Percentiles rank a stretch among this genome's conserved stretches.
Conservation (phyloP, 2,113 vertebrate species). For the Puffinus mauretanicus region DNA sequence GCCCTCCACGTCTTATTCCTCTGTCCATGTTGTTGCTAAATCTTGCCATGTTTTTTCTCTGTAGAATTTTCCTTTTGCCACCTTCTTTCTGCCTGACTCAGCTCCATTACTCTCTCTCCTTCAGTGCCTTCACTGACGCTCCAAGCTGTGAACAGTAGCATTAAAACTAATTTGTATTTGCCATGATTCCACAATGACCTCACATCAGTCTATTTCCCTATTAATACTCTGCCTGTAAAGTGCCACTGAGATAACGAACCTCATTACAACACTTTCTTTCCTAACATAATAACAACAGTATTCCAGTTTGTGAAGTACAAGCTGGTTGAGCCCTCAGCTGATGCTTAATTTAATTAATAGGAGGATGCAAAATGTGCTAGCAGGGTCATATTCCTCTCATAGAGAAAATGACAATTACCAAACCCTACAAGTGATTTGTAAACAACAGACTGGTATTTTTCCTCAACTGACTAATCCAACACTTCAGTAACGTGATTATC, state of each 20-base stretch:
- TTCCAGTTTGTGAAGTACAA: neutral
- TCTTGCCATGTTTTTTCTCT: neutral
- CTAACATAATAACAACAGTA: neutral
- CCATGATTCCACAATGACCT: neutral
- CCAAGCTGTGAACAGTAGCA: neutral
- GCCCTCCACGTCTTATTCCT: neutral
- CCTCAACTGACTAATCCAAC: neutral
- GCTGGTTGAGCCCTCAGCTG: neutral
- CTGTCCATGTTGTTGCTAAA: neutral
- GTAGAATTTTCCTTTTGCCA: neutral
- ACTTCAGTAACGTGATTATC: neutral
- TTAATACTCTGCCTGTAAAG: slow-evolving; percentile 8
- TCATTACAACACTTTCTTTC: neutral
- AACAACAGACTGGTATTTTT: neutral
- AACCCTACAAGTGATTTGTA: neutral
- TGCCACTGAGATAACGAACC: neutral
- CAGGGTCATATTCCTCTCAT: neutral
- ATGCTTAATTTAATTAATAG: slow-evolving; percentile 6
- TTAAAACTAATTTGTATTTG: slow-evolving; percentile 16
- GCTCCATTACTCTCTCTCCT: neutral
- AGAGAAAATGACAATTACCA: neutral
- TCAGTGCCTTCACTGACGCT: neutral
- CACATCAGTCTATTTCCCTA: neutral
- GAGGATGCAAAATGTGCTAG: neutral
- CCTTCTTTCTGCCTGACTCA: neutral